Base-by-base conservation (phyloP, 2,888 invertebrate genomes). In the Cataglyphis altisquamis region DNA sequence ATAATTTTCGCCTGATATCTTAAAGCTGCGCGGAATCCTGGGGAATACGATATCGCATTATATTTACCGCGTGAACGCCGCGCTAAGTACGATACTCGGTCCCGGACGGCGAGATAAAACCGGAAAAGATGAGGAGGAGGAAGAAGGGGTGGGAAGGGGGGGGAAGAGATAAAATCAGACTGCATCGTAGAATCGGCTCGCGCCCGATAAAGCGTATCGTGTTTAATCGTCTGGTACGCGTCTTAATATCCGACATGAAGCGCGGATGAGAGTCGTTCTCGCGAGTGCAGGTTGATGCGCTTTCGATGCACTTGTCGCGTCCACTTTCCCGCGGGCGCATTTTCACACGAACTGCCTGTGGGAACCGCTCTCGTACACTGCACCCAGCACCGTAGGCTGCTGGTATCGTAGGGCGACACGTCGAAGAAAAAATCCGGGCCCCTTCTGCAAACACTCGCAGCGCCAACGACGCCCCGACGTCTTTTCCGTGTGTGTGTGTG, bases 291-390 rank as follows among this genome's bases (percentile, higher is more conserved):
- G 84, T 86, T 84, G 85, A 60, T 82, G 85, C 85, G 80, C 87
- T 88, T 88, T 90, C 89, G 88, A 90, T 84, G 88, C 92, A 92
- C 92, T 91, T 92, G 92, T 93, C 92, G 90, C 91, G 89, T 89
- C 86, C 90, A 91, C 91, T 93, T 93, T 93, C 91, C 91, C 90
- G 52, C 52, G 90, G 83, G 85, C 83, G 85, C 83, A 91, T 91
- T 93, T 94, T 93, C 94, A 94, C 94, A 94, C 93, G 93, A 90
- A 86, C 87, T 82, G 75, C 84, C 91, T 94, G 94, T 94, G 93
- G 94, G 94, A 94, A 94, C 92, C 91, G 83, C 89, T 91, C 90
- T 89, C 87, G 89, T 88, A 86, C 72, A 89, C 89, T 90, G 90
- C 92, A 89, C 91, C 90, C 91, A 91, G 87, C 87, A 82, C 85